Conservation (phyloP, 2,797 vertebrate species). For the Crocidura indochinensis region DNA sequence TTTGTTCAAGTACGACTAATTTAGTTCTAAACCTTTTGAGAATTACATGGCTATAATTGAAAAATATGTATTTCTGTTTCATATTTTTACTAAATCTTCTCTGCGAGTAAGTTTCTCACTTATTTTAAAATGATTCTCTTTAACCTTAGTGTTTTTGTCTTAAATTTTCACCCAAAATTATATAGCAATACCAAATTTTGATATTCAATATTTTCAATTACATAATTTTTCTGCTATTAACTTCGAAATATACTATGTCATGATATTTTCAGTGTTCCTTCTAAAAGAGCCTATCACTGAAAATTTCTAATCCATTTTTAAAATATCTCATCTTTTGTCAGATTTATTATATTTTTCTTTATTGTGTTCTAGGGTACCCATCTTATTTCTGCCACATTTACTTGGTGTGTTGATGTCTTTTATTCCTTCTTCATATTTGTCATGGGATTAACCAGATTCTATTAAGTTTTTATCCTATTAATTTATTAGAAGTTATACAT, state of each 20-base stretch:
- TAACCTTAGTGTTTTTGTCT: slow-evolving; percentile 43
- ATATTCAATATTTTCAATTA: neutral
- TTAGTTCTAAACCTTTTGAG: slow-evolving; percentile 68
- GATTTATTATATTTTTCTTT: neutral
- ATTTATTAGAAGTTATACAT: neutral
- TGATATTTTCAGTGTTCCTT: slow-evolving; percentile 31
- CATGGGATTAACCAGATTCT: neutral
- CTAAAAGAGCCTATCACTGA: neutral
- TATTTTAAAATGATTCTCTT: slow-evolving; percentile 31
- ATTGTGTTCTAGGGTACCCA: neutral
- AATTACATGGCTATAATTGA: slow-evolving; percentile 60
- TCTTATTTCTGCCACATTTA: neutral
- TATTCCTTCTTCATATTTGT: neutral
- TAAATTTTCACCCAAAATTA: slow-evolving; percentile 34
- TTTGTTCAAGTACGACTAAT: slow-evolving; percentile 63
- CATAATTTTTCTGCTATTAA: slow-evolving; percentile 11
- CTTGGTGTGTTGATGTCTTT: slow-evolving; percentile 1
- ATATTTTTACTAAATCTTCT: slow-evolving; percentile 38
- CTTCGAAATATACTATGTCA: neutral
- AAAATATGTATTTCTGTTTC: slow-evolving; percentile 51
- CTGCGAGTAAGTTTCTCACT: neutral
- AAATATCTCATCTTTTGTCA: slow-evolving; percentile 21
- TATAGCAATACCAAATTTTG: neutral
- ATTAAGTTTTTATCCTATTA: neutral
- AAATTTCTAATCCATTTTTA: slow-evolving; percentile 19